A percentile compares a stretch with the other conserved stretches of the same genome.
These are phyloP conservation scores for Plebejus melissa DNA, from an alignment of 2,888 invertebrate genomes.

Conservation along the genomic window DNA sequence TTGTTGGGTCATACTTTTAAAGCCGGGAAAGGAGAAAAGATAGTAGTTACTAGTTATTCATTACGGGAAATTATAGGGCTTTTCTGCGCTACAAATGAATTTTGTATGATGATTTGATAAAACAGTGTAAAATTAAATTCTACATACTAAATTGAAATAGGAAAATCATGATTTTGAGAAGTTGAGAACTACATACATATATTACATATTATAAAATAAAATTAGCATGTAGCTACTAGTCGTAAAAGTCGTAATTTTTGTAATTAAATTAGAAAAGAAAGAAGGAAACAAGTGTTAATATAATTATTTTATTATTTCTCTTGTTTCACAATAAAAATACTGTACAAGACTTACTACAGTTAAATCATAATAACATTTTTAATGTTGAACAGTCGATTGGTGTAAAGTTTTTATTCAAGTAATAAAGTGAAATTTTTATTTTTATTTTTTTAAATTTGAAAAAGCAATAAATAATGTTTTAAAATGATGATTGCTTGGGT, in stretches of 20 bases:
- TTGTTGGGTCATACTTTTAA: too few species aligned
- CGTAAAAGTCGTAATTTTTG: neutral
- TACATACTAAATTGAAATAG: too few species aligned
- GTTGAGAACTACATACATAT: too few species aligned
- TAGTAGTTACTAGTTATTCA: too few species aligned
- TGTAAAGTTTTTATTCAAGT: neutral
- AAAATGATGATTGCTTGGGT: neutral
- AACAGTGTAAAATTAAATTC: too few species aligned
- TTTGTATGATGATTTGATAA: too few species aligned
- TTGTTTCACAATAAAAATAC: neutral
- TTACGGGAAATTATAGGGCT: too few species aligned
- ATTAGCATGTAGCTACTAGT: neutral
- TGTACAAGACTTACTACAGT: neutral
- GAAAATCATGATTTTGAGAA: too few species aligned
- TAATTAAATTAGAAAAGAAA: neutral
- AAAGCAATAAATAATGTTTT: neutral
- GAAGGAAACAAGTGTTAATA: neutral
- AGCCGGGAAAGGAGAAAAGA: too few species aligned
- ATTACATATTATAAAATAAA: neutral
- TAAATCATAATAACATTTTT: neutral
- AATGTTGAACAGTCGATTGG: neutral
- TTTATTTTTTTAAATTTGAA: neutral
- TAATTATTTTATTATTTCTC: neutral
- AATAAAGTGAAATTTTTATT: too few species aligned
- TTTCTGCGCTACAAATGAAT: too few species aligned